These are phyloP conservation scores for Hypomecis atomaria DNA, from an alignment of 2,888 invertebrate species.

Conservation along the genomic window DNA sequence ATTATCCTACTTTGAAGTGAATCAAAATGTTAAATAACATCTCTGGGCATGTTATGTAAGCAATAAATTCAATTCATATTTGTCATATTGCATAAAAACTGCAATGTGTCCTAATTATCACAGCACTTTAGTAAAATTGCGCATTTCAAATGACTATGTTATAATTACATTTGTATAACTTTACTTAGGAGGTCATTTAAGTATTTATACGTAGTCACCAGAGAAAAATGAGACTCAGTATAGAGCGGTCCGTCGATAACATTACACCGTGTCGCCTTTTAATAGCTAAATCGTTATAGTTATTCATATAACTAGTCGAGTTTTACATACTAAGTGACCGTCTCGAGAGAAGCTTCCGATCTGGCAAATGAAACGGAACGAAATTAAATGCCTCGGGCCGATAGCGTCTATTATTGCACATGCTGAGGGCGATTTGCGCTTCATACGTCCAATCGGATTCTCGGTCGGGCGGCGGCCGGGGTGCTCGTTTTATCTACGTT, in stretches of 20 bases:
- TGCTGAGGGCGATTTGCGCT: conserved; percentile 4
- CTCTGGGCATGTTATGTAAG: conserved; percentile 52
- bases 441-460: conserved; percentile 8
- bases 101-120: conserved; percentile 69
- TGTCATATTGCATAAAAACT: conserved; percentile 58
- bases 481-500: conserved; percentile 65
- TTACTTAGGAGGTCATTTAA: conserved; percentile 2
- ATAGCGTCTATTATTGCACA: conserved; percentile 15
- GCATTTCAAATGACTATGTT: conserved; percentile 69
- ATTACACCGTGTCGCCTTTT: conserved; percentile 51
- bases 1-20: conserved; percentile 50
- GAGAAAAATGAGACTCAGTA: conserved; percentile 59
- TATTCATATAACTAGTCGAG: conserved; percentile 36
- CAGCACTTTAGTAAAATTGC: conserved; percentile 77
- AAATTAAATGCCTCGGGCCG: conserved; percentile 6
- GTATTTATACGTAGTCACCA: conserved; percentile 53
- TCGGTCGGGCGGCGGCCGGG: conserved; percentile 1
- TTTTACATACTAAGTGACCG: conserved; percentile 18
- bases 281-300: conserved; percentile 36
- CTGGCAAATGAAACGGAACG: conserved; percentile 12
- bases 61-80: conserved; percentile 31
- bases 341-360: conserved; percentile 20
- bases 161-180: conserved; percentile 38
- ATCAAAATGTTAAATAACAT: conserved; percentile 56
- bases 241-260: conserved; percentile 58